Base-by-base conservation (phyloP, 2,888 invertebrate species). In the Agonopterix arenella region DNA sequence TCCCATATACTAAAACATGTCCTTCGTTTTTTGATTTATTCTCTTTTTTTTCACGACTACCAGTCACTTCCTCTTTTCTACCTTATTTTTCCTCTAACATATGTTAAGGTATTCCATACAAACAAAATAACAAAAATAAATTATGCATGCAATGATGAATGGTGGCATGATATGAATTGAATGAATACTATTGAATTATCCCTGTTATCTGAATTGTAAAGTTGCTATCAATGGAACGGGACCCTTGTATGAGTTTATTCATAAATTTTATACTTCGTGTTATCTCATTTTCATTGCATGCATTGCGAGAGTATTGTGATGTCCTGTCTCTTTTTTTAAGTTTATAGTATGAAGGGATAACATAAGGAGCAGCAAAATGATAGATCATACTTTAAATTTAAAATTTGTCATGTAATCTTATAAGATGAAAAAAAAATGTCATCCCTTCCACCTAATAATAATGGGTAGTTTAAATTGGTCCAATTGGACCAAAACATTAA, bases 141-240 rank as follows among this genome's bases (percentile, higher is more conserved):
- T 85, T 81, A 84, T 83, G 73, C 73, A 83, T 80, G 68, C 77
- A 73, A 63, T 64, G 62, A 64, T 80, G 78, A 76, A 80, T 60
- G 59, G 64, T 55, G 54, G 50, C 68, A 75, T 76, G 73, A 78
- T 68, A 62, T 66, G 53, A 60, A 68, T 71, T 64, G 64, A 65
- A 65, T 60, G 56, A 54, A 57, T 61, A 57, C 53, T 57, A 54
- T 60, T 58, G 40, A 67, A 61, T 56, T 73, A 62, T 70, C 67
- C 68, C 59, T 62, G 58, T 66, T 74, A 77, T 76, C 70, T 70
- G 64, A 55, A 69, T 73, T 56, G 50, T 73, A 70, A 69, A 72
- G 56, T 66, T 56, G 45, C 50, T 61, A 56, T 70, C 71, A 73
- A 74, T 72, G 68, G 66, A 66, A 28, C 54, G 60, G 56, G 49